Base-by-base conservation (phyloP, 2,797 vertebrate genomes). In the Rousettus madagascariensis region DNA sequence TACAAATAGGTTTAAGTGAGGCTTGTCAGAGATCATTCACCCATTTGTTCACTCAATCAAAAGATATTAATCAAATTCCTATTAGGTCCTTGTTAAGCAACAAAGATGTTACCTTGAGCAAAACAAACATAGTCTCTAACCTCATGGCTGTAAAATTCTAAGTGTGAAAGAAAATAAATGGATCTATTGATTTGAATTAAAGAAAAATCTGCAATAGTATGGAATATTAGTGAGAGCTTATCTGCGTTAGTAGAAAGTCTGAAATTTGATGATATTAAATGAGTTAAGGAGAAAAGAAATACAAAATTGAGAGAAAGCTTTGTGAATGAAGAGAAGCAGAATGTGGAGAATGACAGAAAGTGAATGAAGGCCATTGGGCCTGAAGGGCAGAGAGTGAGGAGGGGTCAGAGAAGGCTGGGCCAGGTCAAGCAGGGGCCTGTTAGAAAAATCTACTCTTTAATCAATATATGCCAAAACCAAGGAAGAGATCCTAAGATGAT, bases 351-450 rank as follows among this genome's bases (percentile, higher is more conserved):
- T 26, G 3, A 51, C 8, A 41, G 43, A 26, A 84, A 36, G 78
- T 26, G 6, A 68, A 6, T 10, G 11, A 33, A 6, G n/a, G 6
- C 0, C 8, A 13, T 3, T 3, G 3, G 24, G 17, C 17, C 6
- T 15, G 15, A 9, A 16, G 6, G 33, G 16, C 15, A 46, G 9
- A 12, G 7, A 46, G 19, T 8, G 15, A 49, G 0, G 6, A 74
- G 2, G 11, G 8, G 10, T 46, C 61, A 20, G 66, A 75, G 26
- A 82, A 36, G 17, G 33, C 15, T 19, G 8, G n/a, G 17, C 26
- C 38, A 49, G 9, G 12, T 28, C 15, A 10, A 24, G 1, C 22
- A 20, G 5, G 17, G 9, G 17, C 38, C 41, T 57, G 10, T 6
- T 66, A 28, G 6, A 49, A 20, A 41, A 1, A 16, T 20, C 20